A percentile compares a stretch with the other conserved stretches of the same genome.
phyloP scores from a whole-genome alignment of 2,797 vertebrate species.

The Argya squamiceps region DNA sequence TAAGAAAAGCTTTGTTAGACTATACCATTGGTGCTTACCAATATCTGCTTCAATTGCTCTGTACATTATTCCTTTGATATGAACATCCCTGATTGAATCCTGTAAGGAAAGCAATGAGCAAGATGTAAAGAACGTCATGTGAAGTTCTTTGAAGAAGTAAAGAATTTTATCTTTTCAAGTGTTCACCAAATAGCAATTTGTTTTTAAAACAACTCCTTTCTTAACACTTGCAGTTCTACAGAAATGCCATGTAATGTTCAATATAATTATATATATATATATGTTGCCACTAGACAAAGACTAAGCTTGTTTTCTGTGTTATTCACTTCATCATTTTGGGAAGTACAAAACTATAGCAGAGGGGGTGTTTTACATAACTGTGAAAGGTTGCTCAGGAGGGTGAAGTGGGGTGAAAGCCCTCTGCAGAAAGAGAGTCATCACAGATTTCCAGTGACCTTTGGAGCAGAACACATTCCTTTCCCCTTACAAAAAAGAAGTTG shows the following conservation, averaged over 20 bases:
- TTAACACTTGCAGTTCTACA: neutral
- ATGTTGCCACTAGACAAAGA: neutral
- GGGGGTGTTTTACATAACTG: neutral
- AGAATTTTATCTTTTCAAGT: neutral
- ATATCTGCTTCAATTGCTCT: constrained; percentile 94
- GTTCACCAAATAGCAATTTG: neutral
- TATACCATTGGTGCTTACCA: constrained; percentile 75
- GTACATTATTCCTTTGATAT: constrained; percentile 97
- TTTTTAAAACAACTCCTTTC: neutral
- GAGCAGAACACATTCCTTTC: neutral
- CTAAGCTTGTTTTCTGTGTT: neutral
- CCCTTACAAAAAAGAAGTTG: neutral
- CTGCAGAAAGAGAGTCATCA: neutral
- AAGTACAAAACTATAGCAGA: neutral
- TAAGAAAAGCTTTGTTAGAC: neutral
- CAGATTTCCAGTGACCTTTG: neutral
- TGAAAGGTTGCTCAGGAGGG: neutral
- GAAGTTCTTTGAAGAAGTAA: no score
- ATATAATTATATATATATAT: no score
- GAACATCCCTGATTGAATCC: constrained; percentile 96
- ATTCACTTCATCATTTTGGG: neutral
- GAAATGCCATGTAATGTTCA: neutral
- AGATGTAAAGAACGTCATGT: neutral
- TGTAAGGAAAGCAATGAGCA: constrained; percentile 67
- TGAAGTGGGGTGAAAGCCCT: neutral